Evolutionary conservation across 2,113 vertebrate species (phyloP), one percentile per base, ranked within the genome.

Genomic region (Nycticryphes semicollaris): DNA sequence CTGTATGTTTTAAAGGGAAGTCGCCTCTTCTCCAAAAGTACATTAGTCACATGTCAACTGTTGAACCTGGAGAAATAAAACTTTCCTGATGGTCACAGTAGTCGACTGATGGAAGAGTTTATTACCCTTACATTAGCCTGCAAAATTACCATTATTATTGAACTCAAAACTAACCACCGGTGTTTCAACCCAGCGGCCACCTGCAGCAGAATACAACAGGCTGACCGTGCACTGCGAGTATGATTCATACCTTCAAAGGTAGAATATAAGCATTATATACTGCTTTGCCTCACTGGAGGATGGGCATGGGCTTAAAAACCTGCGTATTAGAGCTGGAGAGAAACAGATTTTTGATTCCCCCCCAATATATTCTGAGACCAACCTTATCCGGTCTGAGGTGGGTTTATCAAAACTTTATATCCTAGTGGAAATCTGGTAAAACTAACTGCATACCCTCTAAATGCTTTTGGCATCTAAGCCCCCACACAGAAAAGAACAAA

Each of bases 31-130:
- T 87, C 84, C 17, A 28, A 41, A 62, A 77, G 45, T 25, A 48
- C 77, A 82, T 82, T 23, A 87, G 74, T 87, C 89, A 94, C 82
- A 54, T 27, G 60, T 31, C 87, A 94, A 73, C 74, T 95, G 84
- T 76, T 93, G 87, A 96, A 90, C 94, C 84, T 39, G 59, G 59
- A 76, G 87, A 66, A 96, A 87, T 45, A 85, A 94, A 87, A 91
- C 90, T 94, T 96, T 30, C 78, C 87, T 67, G 53, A 77, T 43
- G 74, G 67, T 87, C 94, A 73, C 90, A 95, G 70, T 9, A 67
- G 74, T 37, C 6, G 31, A 62, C 87, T n/a, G 31, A 28, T 28
- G 74, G 84, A 95, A 62, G 87, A 62, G 50, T 84, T 91, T 63
- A 72, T 93, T 82, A 79, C 43, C 70, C 87, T 85, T 41, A 50